These are phyloP conservation scores for Lasius platythorax DNA, from an alignment of 2,888 invertebrate genomes.

Conservation along the genomic window DNA sequence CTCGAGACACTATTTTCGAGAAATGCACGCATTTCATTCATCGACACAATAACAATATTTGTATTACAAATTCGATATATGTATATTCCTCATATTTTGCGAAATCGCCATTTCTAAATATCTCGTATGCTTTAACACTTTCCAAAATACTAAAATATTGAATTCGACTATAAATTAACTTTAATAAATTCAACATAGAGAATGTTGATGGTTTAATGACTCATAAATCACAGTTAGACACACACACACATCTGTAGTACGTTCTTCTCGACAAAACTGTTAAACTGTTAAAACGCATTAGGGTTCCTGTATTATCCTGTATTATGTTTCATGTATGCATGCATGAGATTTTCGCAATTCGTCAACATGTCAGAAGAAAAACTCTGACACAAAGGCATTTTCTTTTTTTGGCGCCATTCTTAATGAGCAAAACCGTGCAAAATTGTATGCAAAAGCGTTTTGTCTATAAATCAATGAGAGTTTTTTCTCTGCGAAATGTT, in stretches of 20 bases:
- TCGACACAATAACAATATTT: constrained; percentile 66
- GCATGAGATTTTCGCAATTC: not conserved
- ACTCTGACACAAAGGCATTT: not conserved
- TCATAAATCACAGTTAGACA: not conserved
- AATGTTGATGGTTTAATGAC: not conserved
- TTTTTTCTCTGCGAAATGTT: not conserved
- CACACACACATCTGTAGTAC: too few relatives aligned
- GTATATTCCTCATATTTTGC: constrained; percentile 44
- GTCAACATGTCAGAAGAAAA: not conserved
- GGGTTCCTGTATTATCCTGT: not conserved
- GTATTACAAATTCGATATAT: constrained; percentile 66
- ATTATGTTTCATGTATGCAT: not conserved
- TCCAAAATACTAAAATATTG: constrained; percentile 11
- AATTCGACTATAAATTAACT: not conserved
- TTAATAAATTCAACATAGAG: not conserved
- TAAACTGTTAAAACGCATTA: not conserved
- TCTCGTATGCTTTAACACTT: not conserved
- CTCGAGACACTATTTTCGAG: constrained; percentile 65
- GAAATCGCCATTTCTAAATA: not conserved
- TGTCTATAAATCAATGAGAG: constrained; percentile 79
- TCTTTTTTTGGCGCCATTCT: not conserved
- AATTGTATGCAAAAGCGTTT: constrained; percentile 78
- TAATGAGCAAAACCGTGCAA: not conserved
- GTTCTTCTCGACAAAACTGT: not conserved
- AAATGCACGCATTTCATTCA: constrained; percentile 65